Evolutionary conservation across 1,140 invertebrate genomes (phyloP), one percentile per base, ranked within the genome.

Genomic region (Heliconius congener): DNA sequence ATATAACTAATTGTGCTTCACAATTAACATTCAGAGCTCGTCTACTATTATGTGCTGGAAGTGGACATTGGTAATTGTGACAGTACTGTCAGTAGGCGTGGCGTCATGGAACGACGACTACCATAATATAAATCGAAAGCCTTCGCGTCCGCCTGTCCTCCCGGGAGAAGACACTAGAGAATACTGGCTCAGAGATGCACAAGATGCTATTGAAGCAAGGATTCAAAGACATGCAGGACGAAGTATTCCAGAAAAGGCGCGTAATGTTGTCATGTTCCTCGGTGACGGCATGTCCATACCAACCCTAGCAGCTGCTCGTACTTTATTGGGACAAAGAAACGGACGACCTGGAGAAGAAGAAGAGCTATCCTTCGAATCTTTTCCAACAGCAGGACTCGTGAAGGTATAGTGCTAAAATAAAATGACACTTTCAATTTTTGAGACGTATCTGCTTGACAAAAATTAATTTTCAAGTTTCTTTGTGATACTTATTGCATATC

Each of bases 231-330:
- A 16, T 39, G 75, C 46, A 8, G n/a, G 57, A 11, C 52, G 52
- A 18, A 39, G 27, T 34, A 27, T 42, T 11, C 11, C 66, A n/a
- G 73, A 46, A 37, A 70, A n/a, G 16, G 80, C 80, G 2, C 80
- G 80, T 30, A 81, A 81, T 18, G 66, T 81, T n/a, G 60, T 81
- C 18, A 37, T 81, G 76, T 81, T 81, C 39, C 72, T 78, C 6
- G 80, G 80, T 11, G 80, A 81, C 42, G 80, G 80, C 37, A 81
- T 81, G 80, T 81, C 80, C 8, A 60, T 75, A 19, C 80, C 80
- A 34, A 81, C 80, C 11, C 18, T 81, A 71, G 76, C 76, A 6
- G 80, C 80, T 18, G 80, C 80, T 23, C 80, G 80, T 34, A 76
- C 80, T 13, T 39, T 78, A 23, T 27, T 81, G 18, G 80, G 80